Evolutionary conservation across 2,113 vertebrate species (phyloP), one percentile per base, ranked within the genome.

Genomic region (Melanocharis versteri): DNA sequence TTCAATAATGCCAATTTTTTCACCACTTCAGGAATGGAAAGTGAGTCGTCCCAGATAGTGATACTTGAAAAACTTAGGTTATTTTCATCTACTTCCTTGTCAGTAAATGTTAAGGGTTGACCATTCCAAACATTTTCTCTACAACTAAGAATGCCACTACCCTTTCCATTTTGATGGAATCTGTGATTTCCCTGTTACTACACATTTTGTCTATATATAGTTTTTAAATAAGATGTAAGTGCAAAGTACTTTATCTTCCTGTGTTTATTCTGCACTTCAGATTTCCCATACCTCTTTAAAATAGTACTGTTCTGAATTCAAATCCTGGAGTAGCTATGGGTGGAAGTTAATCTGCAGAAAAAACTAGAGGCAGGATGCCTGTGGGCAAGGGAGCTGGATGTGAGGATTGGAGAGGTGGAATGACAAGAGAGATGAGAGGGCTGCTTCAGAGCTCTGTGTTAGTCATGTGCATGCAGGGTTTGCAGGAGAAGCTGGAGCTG

Each of bases 131-230:
- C 6, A 8, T 30, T 75, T 93, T 65, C 42, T 61, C 61, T 80
- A 39, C 11, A 47, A 22, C 1, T 15, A 39, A 22, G 37, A 44
- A 56, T 54, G 20, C 17, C n/a, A 1, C 19, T 71, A 4, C 31
- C 21, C 48, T 65, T 65, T 60, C 47, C 14, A n/a, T 91, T 73
- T 64, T 35, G 2, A 37, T 83, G 27, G 42, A 56, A 31, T 60
- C 31, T 50, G 9, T 18, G 26, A n/a, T 83, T 73, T 87, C 23
- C 8, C 6, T 60, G 15, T 66, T 83, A 37, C 2, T 47, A 6
- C 6, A 13, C 0, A 0, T 68, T 76, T 87, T 45, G 24, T 37
- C 5, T 53, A 1, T 6, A 1, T 11, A 13, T 53, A 3, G 2
- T 26, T 90, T 71, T 57, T 15, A 58, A 75, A 8, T 75, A 64